A percentile compares a stretch with the other conserved stretches of the same genome.
Conservation (phyloP, 2,797 vertebrate species). For the Australoheros facetus region DNA sequence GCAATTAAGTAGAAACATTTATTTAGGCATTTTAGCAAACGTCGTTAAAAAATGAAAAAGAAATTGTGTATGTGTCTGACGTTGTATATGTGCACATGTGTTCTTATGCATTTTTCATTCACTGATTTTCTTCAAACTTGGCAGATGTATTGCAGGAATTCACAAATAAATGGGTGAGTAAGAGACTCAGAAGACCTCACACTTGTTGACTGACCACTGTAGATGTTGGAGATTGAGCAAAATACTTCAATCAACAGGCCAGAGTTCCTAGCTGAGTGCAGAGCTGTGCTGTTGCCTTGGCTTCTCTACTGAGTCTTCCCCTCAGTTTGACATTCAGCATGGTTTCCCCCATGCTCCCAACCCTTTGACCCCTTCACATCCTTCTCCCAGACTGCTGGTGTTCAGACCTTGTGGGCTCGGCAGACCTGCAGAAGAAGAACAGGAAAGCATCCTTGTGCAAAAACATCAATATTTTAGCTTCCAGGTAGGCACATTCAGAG, state of each 20-base stretch:
- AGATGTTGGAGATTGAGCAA: slow-evolving; percentile 22
- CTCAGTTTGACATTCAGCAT: slow-evolving; percentile 76
- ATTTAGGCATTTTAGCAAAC: background rate
- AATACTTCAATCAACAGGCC: slow-evolving; percentile 29
- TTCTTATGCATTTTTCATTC: background rate
- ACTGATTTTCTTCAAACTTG: background rate
- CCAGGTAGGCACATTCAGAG: slow-evolving; percentile 36
- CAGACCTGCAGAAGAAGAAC: slow-evolving; percentile 38
- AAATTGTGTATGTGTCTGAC: too few species aligned
- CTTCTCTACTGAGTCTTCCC: slow-evolving; percentile 40
- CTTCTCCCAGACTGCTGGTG: slow-evolving; percentile 46
- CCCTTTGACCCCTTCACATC: slow-evolving; percentile 63
- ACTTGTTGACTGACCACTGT: slow-evolving; percentile 6
- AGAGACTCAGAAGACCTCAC: background rate
- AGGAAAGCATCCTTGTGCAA: slow-evolving; percentile 18
- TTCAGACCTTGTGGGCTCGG: slow-evolving; percentile 61
- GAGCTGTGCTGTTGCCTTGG: slow-evolving; percentile 23
- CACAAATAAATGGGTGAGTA: background rate
- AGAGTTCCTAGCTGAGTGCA: slow-evolving; percentile 21
- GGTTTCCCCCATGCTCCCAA: slow-evolving; percentile 48
- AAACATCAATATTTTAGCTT: slow-evolving; percentile 64
- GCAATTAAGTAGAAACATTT: background rate
- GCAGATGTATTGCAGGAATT: background rate
- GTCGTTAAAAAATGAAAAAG: background rate
- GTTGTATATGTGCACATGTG: background rate